Conservation (phyloP, 2,797 vertebrate genomes). For the Acropternis orthonyx region DNA sequence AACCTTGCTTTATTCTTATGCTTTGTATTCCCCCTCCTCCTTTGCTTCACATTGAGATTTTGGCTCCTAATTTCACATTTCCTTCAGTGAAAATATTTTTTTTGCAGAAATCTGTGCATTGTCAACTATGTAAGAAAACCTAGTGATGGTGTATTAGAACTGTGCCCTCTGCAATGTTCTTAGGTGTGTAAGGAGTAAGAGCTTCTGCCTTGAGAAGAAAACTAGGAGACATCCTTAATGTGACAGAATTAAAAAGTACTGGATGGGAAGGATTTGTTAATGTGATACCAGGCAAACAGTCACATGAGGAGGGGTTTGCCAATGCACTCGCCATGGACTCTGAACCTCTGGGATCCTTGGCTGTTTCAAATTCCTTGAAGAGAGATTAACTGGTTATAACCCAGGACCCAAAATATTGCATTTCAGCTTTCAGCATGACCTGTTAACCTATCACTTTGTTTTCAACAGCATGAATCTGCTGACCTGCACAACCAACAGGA, state of each 20-base stretch:
- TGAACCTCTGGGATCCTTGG: not conserved
- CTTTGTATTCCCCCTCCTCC: not conserved
- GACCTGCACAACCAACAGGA: not conserved
- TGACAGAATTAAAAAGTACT: not conserved
- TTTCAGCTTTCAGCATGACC: not conserved
- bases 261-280: not conserved
- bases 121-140: not conserved
- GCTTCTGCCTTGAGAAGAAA: not conserved
- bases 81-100: not conserved
- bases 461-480: not conserved
- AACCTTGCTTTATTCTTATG: not conserved
- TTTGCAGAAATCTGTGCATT: not conserved
- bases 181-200: not conserved
- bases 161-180: not conserved
- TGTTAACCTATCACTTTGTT: not conserved
- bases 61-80: not conserved
- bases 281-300: not conserved
- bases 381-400: not conserved
- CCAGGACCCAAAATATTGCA: not conserved
- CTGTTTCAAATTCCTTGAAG: not conserved
- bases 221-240: not conserved
- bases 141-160: not conserved
- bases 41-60: not conserved
- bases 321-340: too few species aligned
- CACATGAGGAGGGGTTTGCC: too few species aligned